Evolutionary conservation across 2,888 invertebrate species (phyloP).

Genomic region (Odontothrips loti): DNA sequence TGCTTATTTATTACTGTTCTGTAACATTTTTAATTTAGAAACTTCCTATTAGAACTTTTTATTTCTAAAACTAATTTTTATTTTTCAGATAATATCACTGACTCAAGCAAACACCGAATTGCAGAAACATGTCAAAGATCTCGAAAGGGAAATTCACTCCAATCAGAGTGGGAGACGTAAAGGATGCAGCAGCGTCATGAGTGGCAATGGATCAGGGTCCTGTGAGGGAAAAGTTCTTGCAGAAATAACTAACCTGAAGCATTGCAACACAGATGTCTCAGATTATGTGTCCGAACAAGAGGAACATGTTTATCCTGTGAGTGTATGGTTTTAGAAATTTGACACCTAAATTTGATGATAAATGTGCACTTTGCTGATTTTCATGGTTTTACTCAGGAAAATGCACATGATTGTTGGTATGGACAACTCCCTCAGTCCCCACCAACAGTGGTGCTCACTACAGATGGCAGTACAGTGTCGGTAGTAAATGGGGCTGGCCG

Average conservation of each 20-base stretch:
- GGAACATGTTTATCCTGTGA: not conserved
- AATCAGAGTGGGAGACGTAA: not conserved
- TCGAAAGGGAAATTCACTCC: not conserved
- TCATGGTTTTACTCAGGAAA: not conserved
- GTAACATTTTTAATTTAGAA: not conserved
- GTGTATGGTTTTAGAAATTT: not conserved
- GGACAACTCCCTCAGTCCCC: not conserved
- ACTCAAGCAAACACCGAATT: not conserved
- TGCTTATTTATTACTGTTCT: not conserved
- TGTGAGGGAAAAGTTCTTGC: not conserved
- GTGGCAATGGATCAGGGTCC: not conserved
- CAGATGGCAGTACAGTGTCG: not conserved
- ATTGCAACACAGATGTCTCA: constrained; percentile 37
- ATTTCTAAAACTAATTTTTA: not conserved
- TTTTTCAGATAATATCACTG: not conserved
- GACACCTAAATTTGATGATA: too few relatives aligned
- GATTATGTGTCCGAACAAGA: constrained; percentile 39
- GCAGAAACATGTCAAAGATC: not conserved
- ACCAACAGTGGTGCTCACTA: not conserved
- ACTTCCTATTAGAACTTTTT: not conserved
- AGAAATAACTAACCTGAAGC: constrained; percentile 29
- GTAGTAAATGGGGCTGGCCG: constrained; percentile 31
- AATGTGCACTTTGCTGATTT: not conserved
- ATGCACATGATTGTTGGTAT: not conserved
- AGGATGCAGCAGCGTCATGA: not conserved